A percentile compares a stretch with the other conserved stretches of the same genome.
Evolutionary conservation across 2,888 invertebrate species (phyloP).

Genomic region (Chromoteleia sp.): DNA sequence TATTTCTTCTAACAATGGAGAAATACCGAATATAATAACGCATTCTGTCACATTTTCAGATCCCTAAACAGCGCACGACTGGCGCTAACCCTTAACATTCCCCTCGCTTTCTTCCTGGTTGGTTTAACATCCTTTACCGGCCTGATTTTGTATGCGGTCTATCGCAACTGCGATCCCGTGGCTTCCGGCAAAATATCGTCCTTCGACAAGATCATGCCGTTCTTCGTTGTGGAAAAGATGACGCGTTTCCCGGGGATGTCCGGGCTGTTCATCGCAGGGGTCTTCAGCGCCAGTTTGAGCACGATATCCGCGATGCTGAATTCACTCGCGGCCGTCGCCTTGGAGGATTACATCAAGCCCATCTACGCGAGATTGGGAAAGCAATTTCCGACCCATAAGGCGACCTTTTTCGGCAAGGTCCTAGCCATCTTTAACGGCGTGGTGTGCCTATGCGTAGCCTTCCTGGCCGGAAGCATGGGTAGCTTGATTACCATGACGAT

Average conservation of each 20-base stretch:
- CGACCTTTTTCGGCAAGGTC: conserved; percentile 87
- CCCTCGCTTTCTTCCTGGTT: conserved; percentile 90
- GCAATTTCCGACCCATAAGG: conserved; percentile 89
- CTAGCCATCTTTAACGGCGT: conserved; percentile 77
- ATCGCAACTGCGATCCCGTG: conserved; percentile 93
- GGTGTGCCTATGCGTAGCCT: conserved; percentile 75
- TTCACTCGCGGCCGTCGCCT: conserved; percentile 94
- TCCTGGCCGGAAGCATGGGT: conserved; percentile 76
- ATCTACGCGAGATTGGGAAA: conserved; percentile 85
- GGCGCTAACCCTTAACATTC: conserved; percentile 92
- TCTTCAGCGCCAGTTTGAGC: conserved; percentile 96
- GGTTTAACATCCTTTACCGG: conserved; percentile 89
- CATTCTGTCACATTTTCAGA: conserved; percentile 72
- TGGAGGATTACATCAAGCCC: conserved; percentile 93
- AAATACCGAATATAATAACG: too few species aligned
- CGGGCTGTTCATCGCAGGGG: conserved; percentile 86
- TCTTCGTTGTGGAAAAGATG: conserved; percentile 90
- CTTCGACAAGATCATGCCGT: conserved; percentile 91
- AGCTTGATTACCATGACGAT: conserved; percentile 87
- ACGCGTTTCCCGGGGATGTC: conserved; percentile 80
- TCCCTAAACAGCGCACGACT: conserved; percentile 88
- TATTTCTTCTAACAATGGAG: too few species aligned
- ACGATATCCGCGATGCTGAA: conserved; percentile 96
- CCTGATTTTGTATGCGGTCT: conserved; percentile 92
- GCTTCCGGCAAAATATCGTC: conserved; percentile 87